Conservation (phyloP, 2,888 invertebrate genomes). For the Drosophila flavopinicola region DNA sequence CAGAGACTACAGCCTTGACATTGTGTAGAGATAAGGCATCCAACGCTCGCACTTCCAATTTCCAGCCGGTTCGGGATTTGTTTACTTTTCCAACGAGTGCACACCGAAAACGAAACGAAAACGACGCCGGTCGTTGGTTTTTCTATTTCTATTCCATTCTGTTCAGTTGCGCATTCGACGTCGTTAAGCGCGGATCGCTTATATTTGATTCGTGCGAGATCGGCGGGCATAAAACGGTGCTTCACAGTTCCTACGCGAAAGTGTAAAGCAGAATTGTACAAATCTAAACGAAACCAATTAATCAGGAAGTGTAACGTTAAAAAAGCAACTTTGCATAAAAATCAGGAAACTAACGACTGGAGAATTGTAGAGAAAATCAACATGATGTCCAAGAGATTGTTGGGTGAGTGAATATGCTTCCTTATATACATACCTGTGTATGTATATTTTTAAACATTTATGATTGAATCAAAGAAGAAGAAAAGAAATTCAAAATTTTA, state of each 20-base stretch:
- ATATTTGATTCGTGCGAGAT: slow-evolving; percentile 35
- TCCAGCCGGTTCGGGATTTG: slow-evolving; percentile 12
- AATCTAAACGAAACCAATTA: slow-evolving; percentile 14
- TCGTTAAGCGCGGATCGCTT: slow-evolving; percentile 51
- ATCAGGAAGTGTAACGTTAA: slow-evolving; percentile 26
- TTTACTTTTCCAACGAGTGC: slow-evolving; percentile 28
- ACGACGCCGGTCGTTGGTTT: slow-evolving; percentile 23
- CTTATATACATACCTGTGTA: neutral
- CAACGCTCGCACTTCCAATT: neutral
- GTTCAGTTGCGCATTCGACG: slow-evolving; percentile 59
- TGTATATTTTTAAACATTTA: neutral
- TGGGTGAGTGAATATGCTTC: slow-evolving; percentile 47
- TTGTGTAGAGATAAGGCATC: slow-evolving; percentile 26
- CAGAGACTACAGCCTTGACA: slow-evolving; percentile 36
- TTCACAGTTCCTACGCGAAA: slow-evolving; percentile 22
- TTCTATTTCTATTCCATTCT: slow-evolving; percentile 10
- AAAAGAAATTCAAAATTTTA: neutral
- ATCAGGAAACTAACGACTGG: slow-evolving; percentile 7
- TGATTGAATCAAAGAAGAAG: neutral
- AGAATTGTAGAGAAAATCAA: slow-evolving; percentile 12
- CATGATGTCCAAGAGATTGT: slow-evolving; percentile 56
- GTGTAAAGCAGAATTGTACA: slow-evolving; percentile 24
- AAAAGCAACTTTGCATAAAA: slow-evolving; percentile 23
- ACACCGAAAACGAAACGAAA: slow-evolving; percentile 13
- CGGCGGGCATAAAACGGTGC: slow-evolving; percentile 21